Percentiles rank a stretch among this genome's conserved stretches.
These are phyloP conservation scores for Anguilla obscura DNA, from an alignment of 2,797 vertebrate genomes.

Conservation along the genomic window DNA sequence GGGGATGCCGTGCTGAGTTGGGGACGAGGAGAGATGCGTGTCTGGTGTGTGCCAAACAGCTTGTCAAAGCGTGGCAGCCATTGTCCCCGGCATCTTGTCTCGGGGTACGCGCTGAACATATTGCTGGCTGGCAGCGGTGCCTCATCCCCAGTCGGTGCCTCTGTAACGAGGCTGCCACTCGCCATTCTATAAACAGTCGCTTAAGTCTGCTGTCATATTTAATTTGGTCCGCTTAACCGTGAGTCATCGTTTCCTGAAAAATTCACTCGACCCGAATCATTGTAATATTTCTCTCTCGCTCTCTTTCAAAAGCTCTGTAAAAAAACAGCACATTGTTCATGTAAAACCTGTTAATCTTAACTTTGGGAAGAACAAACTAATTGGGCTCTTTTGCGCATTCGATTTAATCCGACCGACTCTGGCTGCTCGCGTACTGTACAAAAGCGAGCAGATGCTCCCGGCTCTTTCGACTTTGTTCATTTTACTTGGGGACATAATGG, in stretches of 20 bases:
- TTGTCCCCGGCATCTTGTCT: conserved; percentile 9
- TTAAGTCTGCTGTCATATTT: background rate
- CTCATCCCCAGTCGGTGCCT: background rate
- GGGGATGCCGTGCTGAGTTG: background rate
- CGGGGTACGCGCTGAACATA: background rate
- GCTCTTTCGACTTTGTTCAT: background rate
- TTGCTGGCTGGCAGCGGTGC: conserved; percentile 18
- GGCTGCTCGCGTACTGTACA: background rate
- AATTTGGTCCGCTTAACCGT: background rate
- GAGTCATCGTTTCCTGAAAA: background rate
- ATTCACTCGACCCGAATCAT: background rate
- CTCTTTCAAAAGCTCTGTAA: background rate
- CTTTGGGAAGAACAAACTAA: background rate
- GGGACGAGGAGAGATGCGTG: background rate
- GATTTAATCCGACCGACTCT: conserved; percentile 2
- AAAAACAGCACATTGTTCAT: background rate
- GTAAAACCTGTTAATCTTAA: background rate
- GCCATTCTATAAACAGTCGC: background rate
- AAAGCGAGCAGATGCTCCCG: background rate
- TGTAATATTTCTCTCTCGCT: background rate
- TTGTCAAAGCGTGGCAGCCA: background rate
- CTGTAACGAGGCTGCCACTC: conserved; percentile 20
- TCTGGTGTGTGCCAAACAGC: conserved; percentile 8
- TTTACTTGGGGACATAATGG: conserved; percentile 20
- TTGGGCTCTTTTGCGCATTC: background rate